Conservation (phyloP, 2,113 vertebrate genomes). For the western clawed frog (Xenopus tropicalis) region DNA sequence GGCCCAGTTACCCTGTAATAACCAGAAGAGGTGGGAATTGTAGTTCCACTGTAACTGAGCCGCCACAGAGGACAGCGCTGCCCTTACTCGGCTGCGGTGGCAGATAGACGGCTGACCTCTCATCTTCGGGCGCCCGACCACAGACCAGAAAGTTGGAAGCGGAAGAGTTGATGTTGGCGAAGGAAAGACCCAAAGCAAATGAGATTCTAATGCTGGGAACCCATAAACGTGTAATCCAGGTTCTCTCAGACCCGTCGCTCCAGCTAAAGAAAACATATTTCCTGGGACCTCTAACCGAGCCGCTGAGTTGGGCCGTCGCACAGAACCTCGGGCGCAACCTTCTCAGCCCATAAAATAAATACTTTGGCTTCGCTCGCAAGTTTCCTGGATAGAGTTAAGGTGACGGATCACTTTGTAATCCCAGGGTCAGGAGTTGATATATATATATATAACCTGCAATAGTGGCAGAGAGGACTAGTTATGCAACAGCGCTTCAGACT, state of each 20-base stretch:
- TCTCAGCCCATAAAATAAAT: slow-evolving; percentile 23
- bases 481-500: neutral
- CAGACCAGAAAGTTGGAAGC: slow-evolving; percentile 10
- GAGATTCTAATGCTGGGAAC: slow-evolving; percentile 6
- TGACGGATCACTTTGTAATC: neutral
- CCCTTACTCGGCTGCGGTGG: too few relatives aligned
- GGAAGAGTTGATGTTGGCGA: slow-evolving; percentile 26
- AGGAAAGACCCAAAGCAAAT: too few relatives aligned
- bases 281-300: neutral
- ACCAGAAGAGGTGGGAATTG: too few relatives aligned
- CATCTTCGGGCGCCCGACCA: neutral
- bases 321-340: too few relatives aligned
- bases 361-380: neutral
- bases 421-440: slow-evolving; percentile 16
- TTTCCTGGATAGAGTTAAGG: neutral
- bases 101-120: neutral
- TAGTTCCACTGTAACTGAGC: too few relatives aligned
- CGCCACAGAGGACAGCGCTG: too few relatives aligned
- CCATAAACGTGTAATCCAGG: neutral
- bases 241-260: slow-evolving; percentile 5
- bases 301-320: neutral
- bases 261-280: slow-evolving; percentile 21
- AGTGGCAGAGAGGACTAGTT: neutral
- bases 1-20: too few relatives aligned
- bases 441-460: neutral